Evolutionary conservation across 2,797 vertebrate species (phyloP).

Genomic region (Melanotaenia pygmaea): DNA sequence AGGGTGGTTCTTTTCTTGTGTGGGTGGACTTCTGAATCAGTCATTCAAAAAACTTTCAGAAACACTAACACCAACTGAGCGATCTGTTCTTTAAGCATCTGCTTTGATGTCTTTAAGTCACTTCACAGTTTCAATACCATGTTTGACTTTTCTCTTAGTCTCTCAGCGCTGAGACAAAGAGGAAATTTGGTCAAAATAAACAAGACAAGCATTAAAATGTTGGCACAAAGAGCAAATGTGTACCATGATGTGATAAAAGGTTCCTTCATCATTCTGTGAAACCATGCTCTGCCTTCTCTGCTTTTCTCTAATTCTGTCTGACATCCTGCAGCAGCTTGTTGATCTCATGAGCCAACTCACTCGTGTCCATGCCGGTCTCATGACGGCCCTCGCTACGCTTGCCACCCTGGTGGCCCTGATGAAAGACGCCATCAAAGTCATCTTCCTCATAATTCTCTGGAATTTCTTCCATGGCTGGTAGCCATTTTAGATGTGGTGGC

Average conservation of each 20-base stretch:
- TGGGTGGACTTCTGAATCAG: constrained; percentile 58
- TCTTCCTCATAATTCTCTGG: constrained; percentile 97
- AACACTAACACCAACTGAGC: constrained; percentile 41
- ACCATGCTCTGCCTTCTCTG: constrained; percentile 14
- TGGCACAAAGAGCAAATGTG: constrained; percentile 59
- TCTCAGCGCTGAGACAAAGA: constrained; percentile 39
- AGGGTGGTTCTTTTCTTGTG: constrained; percentile 30
- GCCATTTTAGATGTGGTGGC: constrained; percentile 91
- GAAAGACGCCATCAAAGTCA: constrained; percentile 93
- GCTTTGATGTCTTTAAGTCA: constrained; percentile 59
- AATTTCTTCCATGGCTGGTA: constrained; percentile 99
- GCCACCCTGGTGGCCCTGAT: constrained; percentile 83
- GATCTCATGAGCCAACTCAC: constrained; percentile 95
- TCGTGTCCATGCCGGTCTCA: constrained; percentile 91
- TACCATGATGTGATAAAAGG: constrained; percentile 48
- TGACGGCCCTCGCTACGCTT: constrained; percentile 87
- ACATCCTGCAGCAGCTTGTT: constrained; percentile 97
- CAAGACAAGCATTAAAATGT: constrained; percentile 64
- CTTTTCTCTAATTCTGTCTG: constrained; percentile 86
- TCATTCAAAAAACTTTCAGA: constrained; percentile 54
- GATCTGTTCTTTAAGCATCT: constrained; percentile 40
- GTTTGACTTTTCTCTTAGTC: constrained; percentile 34
- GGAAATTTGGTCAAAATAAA: constrained; percentile 64
- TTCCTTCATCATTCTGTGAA: constrained; percentile 22
- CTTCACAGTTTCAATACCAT: constrained; percentile 50